Evolutionary conservation across 2,797 vertebrate species (phyloP).

Genomic region (Tragopan temminckii): DNA sequence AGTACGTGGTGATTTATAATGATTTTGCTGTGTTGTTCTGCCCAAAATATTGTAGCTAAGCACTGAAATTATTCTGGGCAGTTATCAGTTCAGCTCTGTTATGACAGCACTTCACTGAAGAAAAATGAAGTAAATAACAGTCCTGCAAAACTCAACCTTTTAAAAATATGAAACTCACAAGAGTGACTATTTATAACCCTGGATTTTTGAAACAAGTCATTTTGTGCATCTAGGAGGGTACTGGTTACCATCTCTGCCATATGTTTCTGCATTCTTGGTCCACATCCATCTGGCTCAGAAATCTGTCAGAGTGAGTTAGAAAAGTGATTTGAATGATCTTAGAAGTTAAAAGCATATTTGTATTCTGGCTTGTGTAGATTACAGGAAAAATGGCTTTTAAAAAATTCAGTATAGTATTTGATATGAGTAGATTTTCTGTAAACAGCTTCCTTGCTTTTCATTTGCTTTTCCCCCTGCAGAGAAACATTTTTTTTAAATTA

Average conservation of each 20-base stretch:
- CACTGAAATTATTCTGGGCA: neutral
- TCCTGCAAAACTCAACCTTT: neutral
- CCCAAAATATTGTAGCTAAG: neutral
- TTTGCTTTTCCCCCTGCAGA: neutral
- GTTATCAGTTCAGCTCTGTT: neutral
- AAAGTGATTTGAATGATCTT: slow-evolving; percentile 12
- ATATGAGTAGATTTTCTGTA: neutral
- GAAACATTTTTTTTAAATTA: too few relatives aligned
- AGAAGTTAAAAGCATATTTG: neutral
- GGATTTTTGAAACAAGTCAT: slow-evolving; percentile 5
- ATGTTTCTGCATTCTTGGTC: slow-evolving; percentile 37
- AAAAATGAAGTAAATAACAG: neutral
- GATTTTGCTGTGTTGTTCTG: neutral
- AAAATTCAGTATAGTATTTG: neutral
- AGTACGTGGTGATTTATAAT: neutral
- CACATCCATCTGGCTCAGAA: slow-evolving; percentile 35
- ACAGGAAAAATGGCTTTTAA: neutral
- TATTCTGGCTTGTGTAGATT: neutral
- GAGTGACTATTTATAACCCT: neutral
- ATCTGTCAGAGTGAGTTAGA: neutral
- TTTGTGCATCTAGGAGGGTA: neutral
- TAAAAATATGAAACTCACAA: neutral
- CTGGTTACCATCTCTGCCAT: neutral
- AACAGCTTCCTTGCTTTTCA: neutral
- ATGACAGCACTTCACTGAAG: neutral